A percentile compares a stretch with the other conserved stretches of the same genome.
These are phyloP conservation scores for Bicyclus anynana DNA, from an alignment of 1,140 invertebrate genomes.

Conservation along the genomic window DNA sequence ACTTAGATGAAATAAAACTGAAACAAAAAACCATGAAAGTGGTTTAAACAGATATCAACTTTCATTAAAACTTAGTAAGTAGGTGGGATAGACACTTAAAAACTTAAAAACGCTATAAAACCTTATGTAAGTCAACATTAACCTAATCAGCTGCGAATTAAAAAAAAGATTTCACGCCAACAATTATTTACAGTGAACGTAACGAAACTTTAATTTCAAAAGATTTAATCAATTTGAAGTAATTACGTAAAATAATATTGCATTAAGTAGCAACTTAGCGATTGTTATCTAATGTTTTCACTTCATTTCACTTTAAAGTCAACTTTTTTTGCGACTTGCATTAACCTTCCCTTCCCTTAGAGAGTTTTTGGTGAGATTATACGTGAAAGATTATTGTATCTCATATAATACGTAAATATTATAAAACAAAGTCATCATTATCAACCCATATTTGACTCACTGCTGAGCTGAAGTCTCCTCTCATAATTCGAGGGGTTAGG, in stretches of 20 bases:
- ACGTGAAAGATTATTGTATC: no score
- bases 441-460: no score
- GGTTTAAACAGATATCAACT: no score
- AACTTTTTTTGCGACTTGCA: no score
- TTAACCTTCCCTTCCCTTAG: no score
- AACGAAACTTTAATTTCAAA: neutral
- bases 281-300: neutral
- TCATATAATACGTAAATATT: no score
- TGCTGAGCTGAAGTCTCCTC: no score
- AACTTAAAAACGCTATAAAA: neutral
- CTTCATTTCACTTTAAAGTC: neutral
- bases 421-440: no score
- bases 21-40: no score
- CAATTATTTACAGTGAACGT: neutral
- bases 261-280: neutral
- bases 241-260: neutral
- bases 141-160: constrained; percentile 5
- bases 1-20: no score
- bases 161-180: neutral
- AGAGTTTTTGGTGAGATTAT: no score
- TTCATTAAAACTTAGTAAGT: neutral
- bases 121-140: neutral
- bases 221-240: constrained; percentile 1
- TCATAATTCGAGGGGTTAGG: no score
- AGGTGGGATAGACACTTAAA: neutral